These are phyloP conservation scores for Pagrus major DNA, from an alignment of 2,113 vertebrate genomes.

Conservation along the genomic window DNA sequence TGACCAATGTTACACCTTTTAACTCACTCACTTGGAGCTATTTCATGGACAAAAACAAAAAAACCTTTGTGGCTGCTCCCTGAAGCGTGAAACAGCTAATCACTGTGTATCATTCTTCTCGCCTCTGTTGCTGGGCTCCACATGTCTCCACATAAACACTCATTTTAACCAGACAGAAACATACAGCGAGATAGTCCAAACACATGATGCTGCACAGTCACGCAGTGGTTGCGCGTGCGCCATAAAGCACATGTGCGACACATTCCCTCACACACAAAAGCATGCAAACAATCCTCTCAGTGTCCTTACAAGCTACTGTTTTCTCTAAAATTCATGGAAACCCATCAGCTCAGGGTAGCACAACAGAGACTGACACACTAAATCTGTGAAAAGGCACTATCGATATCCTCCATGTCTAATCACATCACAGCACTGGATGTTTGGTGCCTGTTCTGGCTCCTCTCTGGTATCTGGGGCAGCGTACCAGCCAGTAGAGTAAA, in stretches of 20 bases:
- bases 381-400: conserved; percentile 56
- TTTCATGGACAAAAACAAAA: conserved; percentile 35
- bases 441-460: conserved; percentile 62
- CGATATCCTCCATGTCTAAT: conserved; percentile 67
- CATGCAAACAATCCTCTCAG: conserved; percentile 17
- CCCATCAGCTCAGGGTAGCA: conserved; percentile 18
- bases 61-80: conserved; percentile 29
- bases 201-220: conserved; percentile 24
- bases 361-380: conserved; percentile 43
- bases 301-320: conserved; percentile 32
- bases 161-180: conserved; percentile 39
- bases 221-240: not conserved
- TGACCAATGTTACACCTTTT: conserved; percentile 28
- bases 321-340: conserved; percentile 26
- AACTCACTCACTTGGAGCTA: conserved; percentile 43
- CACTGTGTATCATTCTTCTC: conserved; percentile 44
- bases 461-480: conserved; percentile 70
- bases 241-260: not conserved
- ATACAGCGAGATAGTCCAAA: conserved; percentile 30
- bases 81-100: conserved; percentile 61
- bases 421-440: conserved; percentile 54
- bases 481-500: conserved; percentile 53
- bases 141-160: conserved; percentile 53
- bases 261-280: not conserved
- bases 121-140: conserved; percentile 48